These are phyloP conservation scores for Crenuchus spilurus DNA, from an alignment of 2,797 vertebrate species.

Conservation along the genomic window DNA sequence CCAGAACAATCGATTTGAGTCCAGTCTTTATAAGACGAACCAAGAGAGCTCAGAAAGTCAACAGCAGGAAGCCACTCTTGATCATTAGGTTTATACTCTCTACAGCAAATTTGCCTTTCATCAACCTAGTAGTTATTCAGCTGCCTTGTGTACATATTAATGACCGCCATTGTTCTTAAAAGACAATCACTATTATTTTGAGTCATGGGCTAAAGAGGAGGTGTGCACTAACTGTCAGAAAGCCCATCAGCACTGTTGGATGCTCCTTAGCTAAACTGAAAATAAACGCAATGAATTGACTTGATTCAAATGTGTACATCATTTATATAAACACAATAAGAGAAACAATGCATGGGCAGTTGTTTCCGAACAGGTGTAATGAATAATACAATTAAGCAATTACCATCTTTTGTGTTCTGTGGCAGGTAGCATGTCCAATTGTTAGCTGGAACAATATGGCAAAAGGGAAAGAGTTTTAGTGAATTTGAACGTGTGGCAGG, in stretches of 20 bases:
- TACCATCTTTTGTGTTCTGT: no score
- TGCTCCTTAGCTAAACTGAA: neutral
- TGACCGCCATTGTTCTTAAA: conserved; percentile 8
- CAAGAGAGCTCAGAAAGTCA: neutral
- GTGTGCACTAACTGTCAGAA: conserved; percentile 25
- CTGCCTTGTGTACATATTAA: conserved; percentile 15
- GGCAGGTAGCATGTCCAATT: no score
- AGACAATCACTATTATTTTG: conserved; percentile 28
- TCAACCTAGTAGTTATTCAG: conserved; percentile 17
- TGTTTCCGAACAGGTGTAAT: no score
- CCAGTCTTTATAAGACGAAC: neutral
- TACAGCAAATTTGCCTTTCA: conserved; percentile 7
- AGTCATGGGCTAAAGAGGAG: conserved; percentile 21
- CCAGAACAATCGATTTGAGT: neutral
- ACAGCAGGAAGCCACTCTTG: neutral
- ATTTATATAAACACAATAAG: no score
- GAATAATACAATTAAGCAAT: no score
- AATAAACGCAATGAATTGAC: neutral
- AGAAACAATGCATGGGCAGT: no score
- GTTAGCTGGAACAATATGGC: no score
- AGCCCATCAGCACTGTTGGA: neutral
- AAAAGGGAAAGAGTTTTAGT: no score
- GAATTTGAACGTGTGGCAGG: no score
- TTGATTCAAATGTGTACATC: neutral
- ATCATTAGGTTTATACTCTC: conserved; percentile 2